Conservation (phyloP, 2,113 vertebrate species). For the Amphiprion ocellaris region DNA sequence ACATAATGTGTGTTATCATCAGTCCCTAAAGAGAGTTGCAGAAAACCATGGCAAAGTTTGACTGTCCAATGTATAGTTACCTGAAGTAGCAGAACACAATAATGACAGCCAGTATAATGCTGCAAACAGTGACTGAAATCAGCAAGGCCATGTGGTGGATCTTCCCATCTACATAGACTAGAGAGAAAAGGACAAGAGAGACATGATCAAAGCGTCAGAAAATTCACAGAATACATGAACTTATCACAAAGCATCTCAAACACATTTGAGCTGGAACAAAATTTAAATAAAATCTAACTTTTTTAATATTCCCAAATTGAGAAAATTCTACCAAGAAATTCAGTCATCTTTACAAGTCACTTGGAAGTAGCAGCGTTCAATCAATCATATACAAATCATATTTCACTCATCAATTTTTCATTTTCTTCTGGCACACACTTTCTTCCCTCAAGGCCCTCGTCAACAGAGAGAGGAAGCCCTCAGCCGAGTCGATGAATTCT, state of each 20-base stretch:
- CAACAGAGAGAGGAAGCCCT: constrained; percentile 61
- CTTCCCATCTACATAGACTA: constrained; percentile 91
- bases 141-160: constrained; percentile 93
- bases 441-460: constrained; percentile 37
- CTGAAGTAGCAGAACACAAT: constrained; percentile 96
- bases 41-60: neutral
- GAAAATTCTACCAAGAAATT: neutral
- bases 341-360: constrained; percentile 28
- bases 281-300: neutral
- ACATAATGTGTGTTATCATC: neutral
- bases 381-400: constrained; percentile 68
- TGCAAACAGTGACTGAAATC: constrained; percentile 92
- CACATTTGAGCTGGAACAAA: neutral
- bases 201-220: neutral
- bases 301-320: neutral
- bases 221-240: too few relatives aligned
- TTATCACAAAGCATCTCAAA: neutral
- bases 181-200: neutral
- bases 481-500: constrained; percentile 73
- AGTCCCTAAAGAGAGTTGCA: neutral
- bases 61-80: constrained; percentile 75
- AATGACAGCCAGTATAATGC: constrained; percentile 89
- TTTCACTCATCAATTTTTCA: constrained; percentile 76
- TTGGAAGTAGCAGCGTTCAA: constrained; percentile 36
- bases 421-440: constrained; percentile 58